These are phyloP conservation scores for Prionailurus bengalensis DNA, from an alignment of 2,113 vertebrate species.

Conservation along the genomic window DNA sequence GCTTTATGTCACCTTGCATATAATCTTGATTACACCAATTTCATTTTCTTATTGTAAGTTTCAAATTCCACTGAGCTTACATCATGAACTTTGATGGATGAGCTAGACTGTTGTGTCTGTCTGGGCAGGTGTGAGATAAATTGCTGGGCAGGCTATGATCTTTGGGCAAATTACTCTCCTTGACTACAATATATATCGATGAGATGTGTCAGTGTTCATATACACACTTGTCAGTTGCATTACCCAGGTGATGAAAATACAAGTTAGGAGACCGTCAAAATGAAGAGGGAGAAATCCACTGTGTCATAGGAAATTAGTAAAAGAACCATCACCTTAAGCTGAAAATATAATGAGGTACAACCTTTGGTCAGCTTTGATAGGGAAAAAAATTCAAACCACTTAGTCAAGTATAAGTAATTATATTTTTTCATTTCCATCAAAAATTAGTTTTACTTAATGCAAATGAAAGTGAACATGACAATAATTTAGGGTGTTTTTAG, in stretches of 20 bases:
- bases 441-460: slow-evolving; percentile 69
- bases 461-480: slow-evolving; percentile 70
- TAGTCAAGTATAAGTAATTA: slow-evolving; percentile 62
- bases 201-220: slow-evolving; percentile 90
- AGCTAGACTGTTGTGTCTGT: slow-evolving; percentile 82
- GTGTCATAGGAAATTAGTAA: slow-evolving; percentile 84
- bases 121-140: slow-evolving; percentile 87
- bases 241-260: slow-evolving; percentile 88
- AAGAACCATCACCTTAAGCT: slow-evolving; percentile 62
- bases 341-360: slow-evolving; percentile 71
- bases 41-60: slow-evolving; percentile 83
- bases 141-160: slow-evolving; percentile 88
- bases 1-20: slow-evolving; percentile 62
- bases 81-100: slow-evolving; percentile 92
- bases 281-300: slow-evolving; percentile 79
- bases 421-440: slow-evolving; percentile 47
- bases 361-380: slow-evolving; percentile 27
- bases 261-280: slow-evolving; percentile 79
- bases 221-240: slow-evolving; percentile 88
- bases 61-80: slow-evolving; percentile 87
- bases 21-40: slow-evolving; percentile 74
- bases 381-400: slow-evolving; percentile 35
- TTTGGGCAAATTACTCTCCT: slow-evolving; percentile 91
- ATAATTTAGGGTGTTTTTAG: slow-evolving; percentile 48
- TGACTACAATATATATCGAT: slow-evolving; percentile 91